These are phyloP conservation scores for Crossocerus cetratus DNA, from an alignment of 2,888 invertebrate species.

Conservation along the genomic window DNA sequence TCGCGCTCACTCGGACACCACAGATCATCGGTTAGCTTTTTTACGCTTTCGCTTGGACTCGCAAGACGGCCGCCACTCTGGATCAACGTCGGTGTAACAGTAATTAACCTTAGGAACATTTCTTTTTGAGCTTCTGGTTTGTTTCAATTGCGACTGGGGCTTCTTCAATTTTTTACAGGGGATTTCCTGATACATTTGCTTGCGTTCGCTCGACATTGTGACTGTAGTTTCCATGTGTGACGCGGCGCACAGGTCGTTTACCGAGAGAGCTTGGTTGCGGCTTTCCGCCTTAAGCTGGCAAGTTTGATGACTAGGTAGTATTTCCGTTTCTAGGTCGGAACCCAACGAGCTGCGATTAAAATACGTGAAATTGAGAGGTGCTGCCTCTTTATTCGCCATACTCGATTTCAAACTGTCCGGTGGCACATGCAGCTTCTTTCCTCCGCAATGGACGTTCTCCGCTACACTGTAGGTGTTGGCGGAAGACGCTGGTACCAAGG, in stretches of 20 bases:
- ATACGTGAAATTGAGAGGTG: too few species aligned
- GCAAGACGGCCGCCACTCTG: conserved; percentile 70
- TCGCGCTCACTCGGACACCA: conserved; percentile 27
- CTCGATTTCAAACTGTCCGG: not conserved
- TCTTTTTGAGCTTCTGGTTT: conserved; percentile 71
- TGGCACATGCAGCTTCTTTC: conserved; percentile 25
- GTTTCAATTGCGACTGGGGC: conserved; percentile 48
- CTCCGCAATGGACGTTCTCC: conserved; percentile 36
- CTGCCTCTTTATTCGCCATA: not conserved
- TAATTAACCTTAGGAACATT: conserved; percentile 72
- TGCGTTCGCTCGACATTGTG: conserved; percentile 21
- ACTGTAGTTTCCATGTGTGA: conserved; percentile 51
- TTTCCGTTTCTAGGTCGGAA: not conserved
- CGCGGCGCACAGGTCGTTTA: conserved; percentile 46
- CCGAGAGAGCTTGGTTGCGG: conserved; percentile 44
- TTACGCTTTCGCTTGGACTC: conserved; percentile 68
- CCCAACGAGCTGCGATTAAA: not conserved
- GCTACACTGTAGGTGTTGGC: conserved; percentile 65
- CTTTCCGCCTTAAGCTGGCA: conserved; percentile 3
- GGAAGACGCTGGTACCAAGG: conserved; percentile 68
- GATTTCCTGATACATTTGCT: conserved; percentile 40
- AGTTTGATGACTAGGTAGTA: conserved; percentile 12
- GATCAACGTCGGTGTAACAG: conserved; percentile 69
- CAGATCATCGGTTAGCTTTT: conserved; percentile 71
- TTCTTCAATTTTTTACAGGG: conserved; percentile 52